These are phyloP conservation scores for Pediacus dermestoides DNA, from an alignment of 2,888 invertebrate genomes.

Conservation along the genomic window DNA sequence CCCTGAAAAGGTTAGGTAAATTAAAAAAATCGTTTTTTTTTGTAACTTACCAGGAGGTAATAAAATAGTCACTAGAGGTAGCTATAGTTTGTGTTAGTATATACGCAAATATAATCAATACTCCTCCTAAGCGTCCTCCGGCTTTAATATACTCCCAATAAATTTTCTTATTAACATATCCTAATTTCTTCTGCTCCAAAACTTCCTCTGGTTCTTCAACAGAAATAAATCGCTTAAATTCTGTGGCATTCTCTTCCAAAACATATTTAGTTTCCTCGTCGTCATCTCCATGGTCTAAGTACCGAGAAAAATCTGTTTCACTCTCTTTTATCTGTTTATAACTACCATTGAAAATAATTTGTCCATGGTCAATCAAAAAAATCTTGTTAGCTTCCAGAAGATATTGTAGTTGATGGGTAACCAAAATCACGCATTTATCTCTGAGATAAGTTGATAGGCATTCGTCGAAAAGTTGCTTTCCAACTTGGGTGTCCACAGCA, in stretches of 20 bases:
- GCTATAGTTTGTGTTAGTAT: background rate
- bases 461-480: conserved; percentile 78
- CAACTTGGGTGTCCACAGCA: conserved; percentile 85
- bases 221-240: too few relatives aligned
- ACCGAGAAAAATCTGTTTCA: conserved; percentile 67
- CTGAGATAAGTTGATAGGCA: conserved; percentile 63
- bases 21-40: background rate
- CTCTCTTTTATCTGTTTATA: conserved; percentile 66
- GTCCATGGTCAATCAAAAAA: conserved; percentile 54
- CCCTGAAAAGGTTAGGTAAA: conserved; percentile 27
- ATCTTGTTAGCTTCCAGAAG: conserved; percentile 57
- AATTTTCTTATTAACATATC: conserved; percentile 50
- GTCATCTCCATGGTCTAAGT: conserved; percentile 34
- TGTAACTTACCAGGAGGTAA: conserved; percentile 4
- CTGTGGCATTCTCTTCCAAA: background rate
- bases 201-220: conserved; percentile 40
- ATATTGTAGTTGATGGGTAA: conserved; percentile 70
- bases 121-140: conserved; percentile 60
- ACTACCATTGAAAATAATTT: conserved; percentile 58
- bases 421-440: conserved; percentile 65
- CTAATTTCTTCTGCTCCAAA: conserved; percentile 59
- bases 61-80: conserved; percentile 3
- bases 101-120: background rate
- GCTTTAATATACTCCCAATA: conserved; percentile 70
- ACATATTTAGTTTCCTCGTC: conserved; percentile 18